Conservation (phyloP, 2,113 vertebrate genomes). For the Hippocampus mohnikei region DNA sequence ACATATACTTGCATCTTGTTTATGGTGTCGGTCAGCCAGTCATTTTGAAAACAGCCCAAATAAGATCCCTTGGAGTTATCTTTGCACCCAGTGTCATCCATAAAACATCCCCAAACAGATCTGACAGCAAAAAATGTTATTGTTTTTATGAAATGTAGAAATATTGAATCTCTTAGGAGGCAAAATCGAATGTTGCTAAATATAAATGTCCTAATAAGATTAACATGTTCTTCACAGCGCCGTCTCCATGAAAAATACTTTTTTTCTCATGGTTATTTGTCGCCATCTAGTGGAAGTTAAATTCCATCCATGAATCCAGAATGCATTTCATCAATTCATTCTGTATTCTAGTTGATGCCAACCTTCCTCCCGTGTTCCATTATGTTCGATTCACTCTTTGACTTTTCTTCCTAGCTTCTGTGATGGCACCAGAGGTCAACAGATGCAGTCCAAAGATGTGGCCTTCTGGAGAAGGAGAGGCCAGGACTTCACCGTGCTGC, state of each 20-base stretch:
- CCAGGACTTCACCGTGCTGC: slow-evolving; percentile 79
- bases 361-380: too few relatives aligned
- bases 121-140: neutral
- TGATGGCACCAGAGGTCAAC: slow-evolving; percentile 70
- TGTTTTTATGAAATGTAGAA: neutral
- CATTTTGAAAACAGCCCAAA: slow-evolving; percentile 37
- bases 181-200: neutral
- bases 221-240: slow-evolving; percentile 9
- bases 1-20: slow-evolving; percentile 49
- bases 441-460: slow-evolving; percentile 78
- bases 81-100: neutral
- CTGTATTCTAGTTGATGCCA: neutral
- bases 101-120: slow-evolving; percentile 19
- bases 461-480: slow-evolving; percentile 85
- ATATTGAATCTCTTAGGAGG: neutral
- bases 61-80: slow-evolving; percentile 8
- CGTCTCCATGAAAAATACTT: neutral
- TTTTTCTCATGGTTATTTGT: slow-evolving; percentile 35
- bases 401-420: slow-evolving; percentile 73
- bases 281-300: slow-evolving; percentile 59
- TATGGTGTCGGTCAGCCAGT: slow-evolving; percentile 41
- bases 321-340: neutral
- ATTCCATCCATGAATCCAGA: neutral
- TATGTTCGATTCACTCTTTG: neutral
- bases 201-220: neutral